These are phyloP conservation scores for Nymphalis io DNA, from an alignment of 1,140 invertebrate genomes.

Conservation along the genomic window DNA sequence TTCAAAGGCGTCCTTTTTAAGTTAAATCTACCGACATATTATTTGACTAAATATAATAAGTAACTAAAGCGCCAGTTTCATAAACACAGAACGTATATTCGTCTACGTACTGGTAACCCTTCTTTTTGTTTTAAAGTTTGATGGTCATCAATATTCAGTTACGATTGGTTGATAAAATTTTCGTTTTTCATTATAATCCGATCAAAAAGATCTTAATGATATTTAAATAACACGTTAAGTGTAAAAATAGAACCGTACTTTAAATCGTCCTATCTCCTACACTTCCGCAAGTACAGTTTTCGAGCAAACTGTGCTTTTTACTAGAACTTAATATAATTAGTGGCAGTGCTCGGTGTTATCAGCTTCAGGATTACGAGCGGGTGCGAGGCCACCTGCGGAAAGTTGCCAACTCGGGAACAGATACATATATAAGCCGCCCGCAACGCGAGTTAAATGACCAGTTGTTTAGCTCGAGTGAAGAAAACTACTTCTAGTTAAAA, in stretches of 20 bases:
- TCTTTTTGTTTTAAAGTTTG: no score
- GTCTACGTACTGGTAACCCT: no score
- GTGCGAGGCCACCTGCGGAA: conserved; percentile 8
- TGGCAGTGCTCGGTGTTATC: not conserved
- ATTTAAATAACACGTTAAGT: no score
- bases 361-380: conserved; percentile 3
- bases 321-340: conserved; percentile 24
- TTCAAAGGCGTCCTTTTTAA: no score
- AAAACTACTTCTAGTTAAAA: not conserved
- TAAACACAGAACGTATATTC: no score
- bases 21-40: no score
- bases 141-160: no score
- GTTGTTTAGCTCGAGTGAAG: conserved; percentile 5
- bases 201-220: no score
- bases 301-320: conserved; percentile 16
- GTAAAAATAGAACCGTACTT: not conserved
- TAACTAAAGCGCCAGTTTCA: no score
- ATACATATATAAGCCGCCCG: not conserved
- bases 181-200: no score
- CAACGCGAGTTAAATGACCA: not conserved
- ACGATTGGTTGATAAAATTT: no score
- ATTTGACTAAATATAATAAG: no score
- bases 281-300: conserved; percentile 2
- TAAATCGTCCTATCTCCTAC: conserved; percentile 7
- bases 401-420: conserved; percentile 12